Percentiles rank a stretch among this genome's conserved stretches.
Conservation (phyloP, 2,797 vertebrate genomes). For the Gambusia yucatana region DNA sequence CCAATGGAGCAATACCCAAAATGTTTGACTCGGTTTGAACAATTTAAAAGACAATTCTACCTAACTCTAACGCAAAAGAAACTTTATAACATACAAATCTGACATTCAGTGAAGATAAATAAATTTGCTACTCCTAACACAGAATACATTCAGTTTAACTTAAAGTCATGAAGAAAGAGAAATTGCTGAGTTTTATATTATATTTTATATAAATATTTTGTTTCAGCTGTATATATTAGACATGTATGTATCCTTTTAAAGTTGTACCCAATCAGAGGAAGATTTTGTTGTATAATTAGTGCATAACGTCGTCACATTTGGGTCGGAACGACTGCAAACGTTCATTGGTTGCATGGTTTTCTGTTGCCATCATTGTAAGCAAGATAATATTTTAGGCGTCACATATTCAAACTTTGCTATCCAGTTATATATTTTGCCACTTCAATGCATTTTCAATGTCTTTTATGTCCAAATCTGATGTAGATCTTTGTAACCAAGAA, state of each 20-base stretch:
- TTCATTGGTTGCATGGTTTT: not conserved
- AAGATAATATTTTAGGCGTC: not conserved
- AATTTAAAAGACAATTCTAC: too few species aligned
- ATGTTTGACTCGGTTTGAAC: not conserved
- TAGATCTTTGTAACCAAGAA: not conserved
- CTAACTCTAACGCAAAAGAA: not conserved
- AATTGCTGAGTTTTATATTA: not conserved
- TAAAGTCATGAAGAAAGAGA: not conserved
- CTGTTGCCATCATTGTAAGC: not conserved
- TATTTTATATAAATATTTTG: not conserved
- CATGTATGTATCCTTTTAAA: not conserved
- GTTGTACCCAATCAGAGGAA: not conserved
- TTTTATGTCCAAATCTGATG: not conserved
- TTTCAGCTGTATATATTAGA: not conserved
- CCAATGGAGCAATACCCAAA: not conserved
- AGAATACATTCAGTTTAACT: not conserved
- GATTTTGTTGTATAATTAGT: not conserved
- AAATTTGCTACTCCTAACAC: not conserved
- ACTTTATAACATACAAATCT: not conserved
- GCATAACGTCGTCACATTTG: not conserved
- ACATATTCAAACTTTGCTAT: not conserved
- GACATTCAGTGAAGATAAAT: not conserved
- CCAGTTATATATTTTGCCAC: not conserved
- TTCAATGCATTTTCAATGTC: not conserved
- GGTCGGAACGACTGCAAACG: not conserved